phyloP scores from a whole-genome alignment of 2,888 invertebrate species.

The Volucella bombylans region DNA sequence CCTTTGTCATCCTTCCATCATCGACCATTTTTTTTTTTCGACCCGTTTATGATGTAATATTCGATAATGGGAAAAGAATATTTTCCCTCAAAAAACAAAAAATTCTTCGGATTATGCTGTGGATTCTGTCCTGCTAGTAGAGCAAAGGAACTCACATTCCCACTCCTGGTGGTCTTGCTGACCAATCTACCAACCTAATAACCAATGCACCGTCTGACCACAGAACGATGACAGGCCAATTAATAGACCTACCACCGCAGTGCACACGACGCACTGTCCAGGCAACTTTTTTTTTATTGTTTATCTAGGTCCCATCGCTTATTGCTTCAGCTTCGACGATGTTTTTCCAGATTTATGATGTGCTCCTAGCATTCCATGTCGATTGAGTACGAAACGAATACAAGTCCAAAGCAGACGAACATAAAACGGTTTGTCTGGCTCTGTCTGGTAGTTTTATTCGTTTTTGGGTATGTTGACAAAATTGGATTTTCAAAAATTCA shows the following conservation, averaged over 20 bases:
- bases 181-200: conserved; percentile 27
- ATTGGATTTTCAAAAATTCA: conserved; percentile 25
- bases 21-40: conserved; percentile 28
- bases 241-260: conserved; percentile 53
- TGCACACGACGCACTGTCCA: conserved; percentile 39
- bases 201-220: conserved; percentile 38
- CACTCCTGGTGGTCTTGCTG: conserved; percentile 57
- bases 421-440: conserved; percentile 24
- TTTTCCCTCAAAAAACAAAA: neutral
- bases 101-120: conserved; percentile 32
- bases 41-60: conserved; percentile 57
- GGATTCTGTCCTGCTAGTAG: conserved; percentile 12
- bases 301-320: conserved; percentile 69
- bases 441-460: neutral
- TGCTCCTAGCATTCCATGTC: conserved; percentile 53
- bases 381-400: conserved; percentile 20
- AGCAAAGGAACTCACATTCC: conserved; percentile 10
- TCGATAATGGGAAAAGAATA: conserved; percentile 8
- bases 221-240: conserved; percentile 68
- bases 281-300: neutral
- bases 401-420: conserved; percentile 12
- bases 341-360: conserved; percentile 60
- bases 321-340: conserved; percentile 34
- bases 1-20: conserved; percentile 33
- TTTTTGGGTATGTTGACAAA: conserved; percentile 45